Evolutionary conservation across 2,888 invertebrate genomes (phyloP), one percentile per base, ranked within the genome.

Genomic region (Alviniconcha strummeri): DNA sequence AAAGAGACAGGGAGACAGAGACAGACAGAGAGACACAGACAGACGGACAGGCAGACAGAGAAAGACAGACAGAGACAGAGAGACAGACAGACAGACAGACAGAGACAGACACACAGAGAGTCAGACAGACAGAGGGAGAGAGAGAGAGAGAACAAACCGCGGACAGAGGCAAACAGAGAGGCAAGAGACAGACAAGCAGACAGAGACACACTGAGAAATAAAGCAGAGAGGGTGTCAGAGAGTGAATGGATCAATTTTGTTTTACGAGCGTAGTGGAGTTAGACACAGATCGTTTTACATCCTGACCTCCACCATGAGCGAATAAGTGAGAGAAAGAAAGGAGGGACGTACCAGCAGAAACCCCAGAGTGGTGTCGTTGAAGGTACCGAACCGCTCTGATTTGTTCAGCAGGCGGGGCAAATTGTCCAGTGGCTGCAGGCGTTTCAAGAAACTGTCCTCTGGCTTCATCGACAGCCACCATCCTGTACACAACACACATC

Each of bases 401-500:
- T 87, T 86, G 78, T 90, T 89, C 76, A 88, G 85, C 8, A 89
- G 81, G 71, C 85, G 74, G 0, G 87, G 86, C 15, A 90, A 83
- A 52, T 89, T 86, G 17, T 84, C 86, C 75, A 90, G 83, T 0
- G 89, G 88, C 60, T 89, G 87, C 19, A 91, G 86, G 60, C 86
- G 88, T 57, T 88, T 87, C 36, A 90, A 81, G 84, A 91, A 92
- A 69, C 87, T 87, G 83, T 91, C 88, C 71, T 90, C 89, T 8
- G 87, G 87, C 13, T 88, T 84, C 89, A 91, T 88, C 4, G 91
- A 91, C 60, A 92, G 85, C 87, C 89, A 92, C 92, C 92, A 92
- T 15, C 91, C 91, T 91, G 85, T 36, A 36, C 36, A 36, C 36
- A 36, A 36, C 36, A 36, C 36, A 36, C 36, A 3, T 67, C 72